Evolutionary conservation across 2,113 vertebrate genomes (phyloP).

Genomic region (Isichthys henryi): DNA sequence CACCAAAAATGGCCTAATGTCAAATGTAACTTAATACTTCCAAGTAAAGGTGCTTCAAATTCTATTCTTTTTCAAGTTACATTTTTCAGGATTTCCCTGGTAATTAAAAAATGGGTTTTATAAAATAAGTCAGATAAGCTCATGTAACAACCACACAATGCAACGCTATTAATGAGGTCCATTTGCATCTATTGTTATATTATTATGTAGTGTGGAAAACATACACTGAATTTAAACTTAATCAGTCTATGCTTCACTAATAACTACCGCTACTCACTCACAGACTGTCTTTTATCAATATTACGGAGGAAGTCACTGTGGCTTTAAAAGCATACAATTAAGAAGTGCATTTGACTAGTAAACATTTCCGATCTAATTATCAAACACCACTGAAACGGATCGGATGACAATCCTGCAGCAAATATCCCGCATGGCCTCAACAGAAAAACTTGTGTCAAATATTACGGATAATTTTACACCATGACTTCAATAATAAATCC

Average conservation of each 20-base stretch:
- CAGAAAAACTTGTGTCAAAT: neutral
- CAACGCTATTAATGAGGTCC: neutral
- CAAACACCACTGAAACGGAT: neutral
- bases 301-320: neutral
- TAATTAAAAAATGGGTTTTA: neutral
- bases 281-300: neutral
- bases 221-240: neutral
- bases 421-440: neutral
- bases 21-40: neutral
- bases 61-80: neutral
- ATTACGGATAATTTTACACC: conserved; percentile 1
- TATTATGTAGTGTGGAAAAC: neutral
- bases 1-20: neutral
- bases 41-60: neutral
- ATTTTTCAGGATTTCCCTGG: neutral
- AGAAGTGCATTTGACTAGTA: neutral
- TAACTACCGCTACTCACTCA: neutral
- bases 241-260: neutral
- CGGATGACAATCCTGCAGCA: neutral
- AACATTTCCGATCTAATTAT: neutral
- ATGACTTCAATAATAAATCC: conserved; percentile 15
- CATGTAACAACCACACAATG: neutral
- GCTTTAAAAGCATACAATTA: neutral
- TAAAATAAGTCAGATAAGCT: neutral
- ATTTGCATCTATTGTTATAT: neutral